Evolutionary conservation across 2,113 vertebrate species (phyloP).

Genomic region (Lutjanus erythropterus): DNA sequence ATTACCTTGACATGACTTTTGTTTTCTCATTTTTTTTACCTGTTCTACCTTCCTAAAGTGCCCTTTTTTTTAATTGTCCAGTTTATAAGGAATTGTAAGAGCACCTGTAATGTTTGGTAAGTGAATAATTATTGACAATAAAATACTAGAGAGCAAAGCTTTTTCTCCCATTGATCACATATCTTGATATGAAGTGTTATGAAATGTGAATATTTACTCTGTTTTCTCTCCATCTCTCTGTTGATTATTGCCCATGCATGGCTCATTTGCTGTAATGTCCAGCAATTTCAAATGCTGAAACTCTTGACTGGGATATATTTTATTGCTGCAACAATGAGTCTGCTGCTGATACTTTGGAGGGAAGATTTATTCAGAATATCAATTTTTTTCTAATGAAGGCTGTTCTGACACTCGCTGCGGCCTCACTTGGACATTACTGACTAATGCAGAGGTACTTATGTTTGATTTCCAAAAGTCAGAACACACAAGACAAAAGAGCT

Average conservation of each 20-base stretch:
- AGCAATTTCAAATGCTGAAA: slow-evolving; percentile 67
- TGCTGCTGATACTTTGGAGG: slow-evolving; percentile 70
- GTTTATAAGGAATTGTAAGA: slow-evolving; percentile 48
- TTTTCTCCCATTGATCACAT: slow-evolving; percentile 69
- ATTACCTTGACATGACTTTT: too few relatives aligned
- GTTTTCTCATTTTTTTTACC: slow-evolving; percentile 13
- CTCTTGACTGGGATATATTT: slow-evolving; percentile 74
- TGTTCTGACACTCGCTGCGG: slow-evolving; percentile 45
- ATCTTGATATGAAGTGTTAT: slow-evolving; percentile 57
- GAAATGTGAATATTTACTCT: slow-evolving; percentile 43
- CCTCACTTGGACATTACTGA: slow-evolving; percentile 40
- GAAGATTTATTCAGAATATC: slow-evolving; percentile 59
- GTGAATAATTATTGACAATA: slow-evolving; percentile 69
- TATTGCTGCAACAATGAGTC: slow-evolving; percentile 76
- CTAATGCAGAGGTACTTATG: slow-evolving; percentile 32
- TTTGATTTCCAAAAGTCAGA: slow-evolving; percentile 41
- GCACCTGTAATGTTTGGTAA: slow-evolving; percentile 56
- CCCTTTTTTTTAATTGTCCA: slow-evolving; percentile 55
- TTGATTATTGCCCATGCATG: slow-evolving; percentile 80
- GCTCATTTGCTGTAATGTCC: slow-evolving; percentile 78
- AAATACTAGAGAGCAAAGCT: slow-evolving; percentile 54
- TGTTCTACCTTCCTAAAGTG: slow-evolving; percentile 31
- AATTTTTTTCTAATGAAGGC: slow-evolving; percentile 41
- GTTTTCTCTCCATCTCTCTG: slow-evolving; percentile 46
- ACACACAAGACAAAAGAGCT: slow-evolving; percentile 9